Base-by-base conservation (phyloP, 2,888 invertebrate genomes). In the Invenusta paracnida region DNA sequence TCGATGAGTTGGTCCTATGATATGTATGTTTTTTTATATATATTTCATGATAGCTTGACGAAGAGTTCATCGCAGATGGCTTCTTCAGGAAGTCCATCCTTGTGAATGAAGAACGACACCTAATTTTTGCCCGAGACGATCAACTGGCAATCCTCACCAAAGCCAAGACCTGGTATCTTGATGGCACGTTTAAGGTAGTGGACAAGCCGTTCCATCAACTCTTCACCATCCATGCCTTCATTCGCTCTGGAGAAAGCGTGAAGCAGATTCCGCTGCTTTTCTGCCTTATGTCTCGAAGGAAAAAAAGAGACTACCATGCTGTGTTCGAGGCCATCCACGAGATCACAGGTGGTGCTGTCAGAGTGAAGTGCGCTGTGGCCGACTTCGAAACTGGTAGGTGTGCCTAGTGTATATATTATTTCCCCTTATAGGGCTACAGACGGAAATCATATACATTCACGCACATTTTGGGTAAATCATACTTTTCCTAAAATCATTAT, bases 261-360 rank as follows among this genome's bases (percentile, higher is more conserved):
- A 87, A 87, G 30, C 87, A 87, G 66, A 81, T 87, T 17, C 87
- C 87, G 17, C 86, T 87, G 1, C 48, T 87, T 13, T 87, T 86
- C 31, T 82, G 82, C 1, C 25, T 86, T 17, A 86, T 86, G 85
- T 81, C 67, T 0, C 17, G 83, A n/a, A 29, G 48, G 29, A 23
- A 67, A 25, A 82, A 82, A 29, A 82, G 82, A 73, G 81, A 86
- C 30, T 86, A 86, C 73, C 30, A 86, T 30, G 86, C 86, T 29
- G 85, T 86, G 23, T 29, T 86, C 30, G 28, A 85, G 23, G 66
- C 66, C 28, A 83, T 85, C 27, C 84, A 84, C 27, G 84, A 29
- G 25, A 28, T 25, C 28, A n/a, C 81, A 0, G 28, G n/a, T 17
- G 23, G 82, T 23, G n/a, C 11, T 85, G 2, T 73, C 11, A 73